These are phyloP conservation scores for Labroides dimidiatus DNA, from an alignment of 2,797 vertebrate genomes.

Conservation along the genomic window DNA sequence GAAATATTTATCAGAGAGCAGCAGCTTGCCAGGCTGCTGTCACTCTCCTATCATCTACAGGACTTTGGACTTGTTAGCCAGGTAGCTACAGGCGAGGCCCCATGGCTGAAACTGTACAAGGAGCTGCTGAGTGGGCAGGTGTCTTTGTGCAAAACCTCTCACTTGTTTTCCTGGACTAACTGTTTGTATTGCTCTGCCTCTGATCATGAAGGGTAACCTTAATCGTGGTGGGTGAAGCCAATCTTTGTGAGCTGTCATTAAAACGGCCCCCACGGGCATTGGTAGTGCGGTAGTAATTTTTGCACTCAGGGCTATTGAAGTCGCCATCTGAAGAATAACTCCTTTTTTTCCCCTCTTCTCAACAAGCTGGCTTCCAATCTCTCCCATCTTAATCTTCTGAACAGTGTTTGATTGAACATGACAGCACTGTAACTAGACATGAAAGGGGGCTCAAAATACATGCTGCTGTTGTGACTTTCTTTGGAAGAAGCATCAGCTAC, in stretches of 20 bases:
- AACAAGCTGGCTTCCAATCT: constrained; percentile 72
- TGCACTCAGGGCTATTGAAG: constrained; percentile 82
- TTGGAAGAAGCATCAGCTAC: constrained; percentile 69
- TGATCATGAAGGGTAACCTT: constrained; percentile 83
- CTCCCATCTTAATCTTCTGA: constrained; percentile 67
- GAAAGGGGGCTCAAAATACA: constrained; percentile 71
- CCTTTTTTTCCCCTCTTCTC: constrained; percentile 48
- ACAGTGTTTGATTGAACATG: constrained; percentile 77
- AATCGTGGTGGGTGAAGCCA: constrained; percentile 80
- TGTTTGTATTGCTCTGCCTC: constrained; percentile 81
- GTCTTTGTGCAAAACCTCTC: constrained; percentile 76
- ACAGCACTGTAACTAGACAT: constrained; percentile 80
- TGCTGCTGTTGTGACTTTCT: constrained; percentile 74
- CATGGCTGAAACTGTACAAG: constrained; percentile 57
- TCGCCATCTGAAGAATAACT: constrained; percentile 77
- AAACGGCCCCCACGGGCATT: constrained; percentile 79
- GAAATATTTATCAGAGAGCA: constrained; percentile 82
- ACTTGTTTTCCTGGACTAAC: constrained; percentile 80
- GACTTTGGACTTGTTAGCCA: constrained; percentile 79
- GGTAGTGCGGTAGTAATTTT: constrained; percentile 67
- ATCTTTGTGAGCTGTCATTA: constrained; percentile 85
- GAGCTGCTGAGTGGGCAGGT: constrained; percentile 84
- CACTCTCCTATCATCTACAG: constrained; percentile 78
- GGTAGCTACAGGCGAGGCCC: constrained; percentile 73
- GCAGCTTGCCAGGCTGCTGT: constrained; percentile 78